phyloP scores from a whole-genome alignment of 1,140 invertebrate genomes.

The Calycopis cecrops region DNA sequence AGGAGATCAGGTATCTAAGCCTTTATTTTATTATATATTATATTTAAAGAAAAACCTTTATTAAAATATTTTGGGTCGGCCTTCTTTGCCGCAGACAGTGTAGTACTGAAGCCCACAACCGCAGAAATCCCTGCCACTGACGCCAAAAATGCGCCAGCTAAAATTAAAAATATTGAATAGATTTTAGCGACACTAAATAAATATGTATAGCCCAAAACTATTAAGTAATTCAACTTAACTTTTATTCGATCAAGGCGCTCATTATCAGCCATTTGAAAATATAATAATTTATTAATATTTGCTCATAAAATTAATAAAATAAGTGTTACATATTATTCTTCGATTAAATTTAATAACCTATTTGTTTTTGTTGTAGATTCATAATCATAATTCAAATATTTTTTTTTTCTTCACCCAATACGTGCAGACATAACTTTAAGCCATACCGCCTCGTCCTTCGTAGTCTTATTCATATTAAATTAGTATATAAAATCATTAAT shows the following conservation, averaged over 20 bases:
- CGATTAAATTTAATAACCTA: too few species aligned
- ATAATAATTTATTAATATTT: too few species aligned
- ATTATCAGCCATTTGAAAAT: conserved; percentile 47
- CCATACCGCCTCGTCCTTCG: too few species aligned
- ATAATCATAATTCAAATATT: too few species aligned
- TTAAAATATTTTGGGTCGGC: conserved; percentile 87
- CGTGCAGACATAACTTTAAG: too few species aligned
- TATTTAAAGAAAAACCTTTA: conserved; percentile 74
- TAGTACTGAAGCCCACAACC: conserved; percentile 86
- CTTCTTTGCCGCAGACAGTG: conserved; percentile 85
- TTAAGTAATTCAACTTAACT: conserved; percentile 33
- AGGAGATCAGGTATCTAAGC: too few species aligned
- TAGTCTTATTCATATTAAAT: too few species aligned
- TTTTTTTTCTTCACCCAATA: too few species aligned
- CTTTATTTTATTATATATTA: not conserved
- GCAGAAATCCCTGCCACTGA: conserved; percentile 87
- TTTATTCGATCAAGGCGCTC: conserved; percentile 57
- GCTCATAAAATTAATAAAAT: too few species aligned
- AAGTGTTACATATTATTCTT: too few species aligned
- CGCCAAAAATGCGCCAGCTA: conserved; percentile 85
- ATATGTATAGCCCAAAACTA: not conserved
- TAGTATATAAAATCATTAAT: too few species aligned
- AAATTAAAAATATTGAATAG: conserved; percentile 36
- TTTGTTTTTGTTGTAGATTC: too few species aligned
- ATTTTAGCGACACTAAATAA: conserved; percentile 7